A percentile compares a stretch with the other conserved stretches of the same genome.
Evolutionary conservation across 2,888 invertebrate species (phyloP).

Genomic region (Phania funesta): DNA sequence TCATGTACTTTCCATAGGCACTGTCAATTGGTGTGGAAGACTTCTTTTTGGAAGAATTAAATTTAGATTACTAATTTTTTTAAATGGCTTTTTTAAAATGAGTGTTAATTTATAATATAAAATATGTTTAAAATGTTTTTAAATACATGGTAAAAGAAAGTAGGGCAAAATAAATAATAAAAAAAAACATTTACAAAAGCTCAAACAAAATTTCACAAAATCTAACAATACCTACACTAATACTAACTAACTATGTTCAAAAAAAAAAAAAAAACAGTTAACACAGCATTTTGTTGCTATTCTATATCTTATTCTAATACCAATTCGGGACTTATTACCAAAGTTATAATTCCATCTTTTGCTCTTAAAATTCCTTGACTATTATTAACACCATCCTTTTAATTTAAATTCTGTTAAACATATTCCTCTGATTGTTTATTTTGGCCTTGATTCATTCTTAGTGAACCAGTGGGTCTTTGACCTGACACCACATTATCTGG

Average conservation of each 20-base stretch:
- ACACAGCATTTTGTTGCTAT: constrained; percentile 67
- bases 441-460: constrained; percentile 83
- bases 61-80: background rate
- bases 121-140: constrained; percentile 17
- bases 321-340: background rate
- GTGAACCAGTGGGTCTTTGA: constrained; percentile 86
- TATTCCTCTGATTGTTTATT: constrained; percentile 95
- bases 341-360: background rate
- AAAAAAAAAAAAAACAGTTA: constrained; percentile 53
- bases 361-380: constrained; percentile 20
- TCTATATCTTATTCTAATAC: constrained; percentile 22
- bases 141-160: constrained; percentile 35
- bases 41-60: no score
- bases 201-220: background rate
- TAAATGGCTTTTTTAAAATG: constrained; percentile 27
- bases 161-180: background rate
- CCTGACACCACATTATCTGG: constrained; percentile 90
- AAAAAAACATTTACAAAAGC: constrained; percentile 27
- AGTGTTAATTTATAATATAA: constrained; percentile 16
- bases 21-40: constrained; percentile 51
- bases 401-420: constrained; percentile 82
- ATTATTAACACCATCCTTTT: background rate
- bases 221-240: constrained; percentile 43
- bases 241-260: constrained; percentile 1
- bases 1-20: constrained; percentile 46